Evolutionary conservation across 2,113 vertebrate species (phyloP), one percentile per base, ranked within the genome.

Genomic region (Chaenocephalus aceratus): DNA sequence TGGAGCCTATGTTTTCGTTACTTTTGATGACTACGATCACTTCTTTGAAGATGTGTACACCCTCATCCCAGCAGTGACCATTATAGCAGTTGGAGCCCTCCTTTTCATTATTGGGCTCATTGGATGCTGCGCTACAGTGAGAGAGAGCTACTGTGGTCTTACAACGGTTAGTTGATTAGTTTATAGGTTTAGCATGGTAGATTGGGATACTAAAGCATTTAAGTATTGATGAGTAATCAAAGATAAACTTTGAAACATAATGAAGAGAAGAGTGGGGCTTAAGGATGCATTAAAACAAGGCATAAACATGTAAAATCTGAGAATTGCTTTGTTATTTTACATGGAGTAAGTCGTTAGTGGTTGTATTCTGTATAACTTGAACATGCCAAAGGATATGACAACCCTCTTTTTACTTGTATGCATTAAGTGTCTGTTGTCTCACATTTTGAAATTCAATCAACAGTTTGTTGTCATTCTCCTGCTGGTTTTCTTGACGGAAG

Each of bases 41-140:
- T 99, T 99, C 94, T 98, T 99, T 68, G 96, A 99, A 88, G 97
- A 99, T 6, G 94, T 98, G 46, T 99, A 99, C 74, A 99, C 97
- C 0, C 93, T 99, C 14, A 96, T 98, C 75, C 97, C 97, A 48
- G 97, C 97, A 0, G 96, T 99, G 3, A 93, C 96, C 52, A 99
- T 99, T 86, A 98, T 98, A 49, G 97, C 95, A 0, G 97, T 96
- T 1, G 98, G 98, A n/a, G 95, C 97, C 0, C 95, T 99, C 34
- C 96, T 99, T 0, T 99, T 99, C 77, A 95, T 98, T 11, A 97
- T 98, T 3, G 98, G 98, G 3, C 94, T 99, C 0, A 97, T 99
- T 12, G 98, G 98, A 3, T 99, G 98, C 94, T 99, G 97, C 0
- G 98, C 98, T 5, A 98, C 97, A 0, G 96, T 99, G 69, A 94